These are phyloP conservation scores for Latrodectus geometricus DNA, from an alignment of 1,140 invertebrate genomes.

Conservation along the genomic window DNA sequence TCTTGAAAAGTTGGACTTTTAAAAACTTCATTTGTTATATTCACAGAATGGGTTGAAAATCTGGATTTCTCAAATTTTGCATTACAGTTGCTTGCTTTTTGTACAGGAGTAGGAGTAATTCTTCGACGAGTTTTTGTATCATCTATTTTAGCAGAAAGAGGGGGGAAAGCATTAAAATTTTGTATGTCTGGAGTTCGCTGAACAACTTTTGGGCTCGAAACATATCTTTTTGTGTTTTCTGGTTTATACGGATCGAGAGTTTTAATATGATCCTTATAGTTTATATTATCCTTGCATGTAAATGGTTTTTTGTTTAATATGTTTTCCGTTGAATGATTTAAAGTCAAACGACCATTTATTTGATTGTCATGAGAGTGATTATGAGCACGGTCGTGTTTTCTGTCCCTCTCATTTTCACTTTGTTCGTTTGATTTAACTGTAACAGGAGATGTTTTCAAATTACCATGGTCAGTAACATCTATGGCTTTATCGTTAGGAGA, in stretches of 20 bases:
- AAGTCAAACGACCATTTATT: neutral
- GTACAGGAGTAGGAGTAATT: constrained; percentile 46
- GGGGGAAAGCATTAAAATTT: constrained; percentile 21
- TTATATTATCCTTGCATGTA: neutral
- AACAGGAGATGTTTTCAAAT: no score
- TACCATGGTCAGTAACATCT: neutral
- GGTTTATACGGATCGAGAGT: neutral
- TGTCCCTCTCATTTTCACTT: neutral
- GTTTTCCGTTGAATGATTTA: neutral
- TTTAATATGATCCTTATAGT: neutral
- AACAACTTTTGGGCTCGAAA: neutral
- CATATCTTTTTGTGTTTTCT: neutral
- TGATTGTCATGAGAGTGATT: neutral
- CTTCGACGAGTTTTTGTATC: constrained; percentile 12
- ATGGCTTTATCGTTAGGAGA: neutral
- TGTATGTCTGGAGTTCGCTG: neutral
- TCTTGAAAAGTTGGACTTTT: neutral
- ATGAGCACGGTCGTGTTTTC: neutral
- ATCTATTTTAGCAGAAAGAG: constrained; percentile 18
- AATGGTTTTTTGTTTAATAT: neutral
- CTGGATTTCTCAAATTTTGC: constrained; percentile 30
- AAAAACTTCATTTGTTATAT: constrained; percentile 30
- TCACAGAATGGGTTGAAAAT: neutral
- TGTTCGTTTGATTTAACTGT: neutral
- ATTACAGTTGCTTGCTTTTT: neutral